Percentiles rank a stretch among this genome's conserved stretches.
phyloP scores from a whole-genome alignment of 1,140 invertebrate species.

The Plodia interpunctella region DNA sequence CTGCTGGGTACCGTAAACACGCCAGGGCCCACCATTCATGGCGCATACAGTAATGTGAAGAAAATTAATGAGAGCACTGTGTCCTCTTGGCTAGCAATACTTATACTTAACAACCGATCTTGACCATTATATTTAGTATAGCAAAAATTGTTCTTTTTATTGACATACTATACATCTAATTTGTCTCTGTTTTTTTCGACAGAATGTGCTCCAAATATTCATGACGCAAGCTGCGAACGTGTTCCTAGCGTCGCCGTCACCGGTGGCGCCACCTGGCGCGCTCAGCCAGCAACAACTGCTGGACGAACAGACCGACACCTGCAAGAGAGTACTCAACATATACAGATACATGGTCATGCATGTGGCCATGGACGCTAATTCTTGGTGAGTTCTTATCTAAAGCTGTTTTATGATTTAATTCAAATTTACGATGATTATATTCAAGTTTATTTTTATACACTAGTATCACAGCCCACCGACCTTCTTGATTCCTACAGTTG shows the following conservation, averaged over 20 bases:
- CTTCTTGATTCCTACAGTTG: too few relatives aligned
- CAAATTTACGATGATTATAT: too few relatives aligned
- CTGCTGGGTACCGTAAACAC: too few relatives aligned
- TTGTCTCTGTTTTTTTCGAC: neutral
- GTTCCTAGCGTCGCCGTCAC: constrained; percentile 87
- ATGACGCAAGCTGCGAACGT: constrained; percentile 97
- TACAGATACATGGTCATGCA: constrained; percentile 99
- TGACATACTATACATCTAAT: neutral
- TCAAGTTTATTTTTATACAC: too few relatives aligned
- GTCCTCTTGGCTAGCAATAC: too few relatives aligned
- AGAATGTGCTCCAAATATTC: constrained; percentile 95
- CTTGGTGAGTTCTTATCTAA: constrained; percentile 83
- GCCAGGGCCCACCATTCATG: too few relatives aligned
- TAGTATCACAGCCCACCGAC: too few relatives aligned
- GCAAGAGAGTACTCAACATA: constrained; percentile 97
- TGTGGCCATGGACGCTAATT: constrained; percentile 92
- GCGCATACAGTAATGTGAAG: too few relatives aligned
- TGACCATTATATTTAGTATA: too few relatives aligned
- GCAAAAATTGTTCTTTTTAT: neutral
- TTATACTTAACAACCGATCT: too few relatives aligned
- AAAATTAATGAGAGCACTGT: too few relatives aligned
- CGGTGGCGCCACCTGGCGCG: constrained; percentile 94
- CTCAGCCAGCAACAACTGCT: constrained; percentile 83
- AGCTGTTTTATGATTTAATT: too few relatives aligned
- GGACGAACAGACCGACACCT: constrained; percentile 96